Percentiles rank a stretch among this genome's conserved stretches.
These are phyloP conservation scores for Pygoscelis antarcticus DNA, from an alignment of 2,113 vertebrate genomes.

Conservation along the genomic window DNA sequence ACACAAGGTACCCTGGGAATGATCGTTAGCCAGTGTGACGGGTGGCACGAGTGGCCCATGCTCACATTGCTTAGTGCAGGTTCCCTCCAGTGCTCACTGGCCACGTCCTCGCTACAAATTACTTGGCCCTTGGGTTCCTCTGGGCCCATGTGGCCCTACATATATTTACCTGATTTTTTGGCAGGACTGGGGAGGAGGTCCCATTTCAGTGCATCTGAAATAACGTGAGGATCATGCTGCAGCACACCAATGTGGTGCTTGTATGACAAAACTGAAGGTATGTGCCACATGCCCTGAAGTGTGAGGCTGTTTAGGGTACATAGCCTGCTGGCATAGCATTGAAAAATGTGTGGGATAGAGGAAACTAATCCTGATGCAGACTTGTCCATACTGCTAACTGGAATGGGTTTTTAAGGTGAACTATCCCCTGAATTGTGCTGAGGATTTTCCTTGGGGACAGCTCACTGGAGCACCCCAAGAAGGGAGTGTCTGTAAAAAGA, in stretches of 20 bases:
- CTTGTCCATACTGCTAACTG: neutral
- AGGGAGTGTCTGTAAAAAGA: neutral
- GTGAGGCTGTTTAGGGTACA: neutral
- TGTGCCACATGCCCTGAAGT: neutral
- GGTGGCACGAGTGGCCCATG: fast-evolving
- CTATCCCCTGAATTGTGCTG: neutral
- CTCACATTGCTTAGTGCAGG: neutral
- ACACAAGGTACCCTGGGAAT: fast-evolving
- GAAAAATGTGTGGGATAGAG: neutral
- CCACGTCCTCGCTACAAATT: fast-evolving
- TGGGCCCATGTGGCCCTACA: neutral
- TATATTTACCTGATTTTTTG: neutral
- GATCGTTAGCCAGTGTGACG: fast-evolving
- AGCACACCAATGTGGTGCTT: neutral
- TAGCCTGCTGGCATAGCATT: neutral
- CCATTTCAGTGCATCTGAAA: neutral
- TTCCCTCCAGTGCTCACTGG: neutral
- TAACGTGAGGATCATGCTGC: neutral
- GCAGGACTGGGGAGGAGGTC: neutral
- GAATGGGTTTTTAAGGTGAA: neutral
- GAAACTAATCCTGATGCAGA: neutral
- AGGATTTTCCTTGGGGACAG: neutral
- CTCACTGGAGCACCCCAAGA: neutral
- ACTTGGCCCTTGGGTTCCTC: neutral
- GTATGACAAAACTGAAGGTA: neutral